Evolutionary conservation across 2,888 invertebrate genomes (phyloP), one percentile per base, ranked within the genome.

Genomic region (Caenorhabditis panamensis): DNA sequence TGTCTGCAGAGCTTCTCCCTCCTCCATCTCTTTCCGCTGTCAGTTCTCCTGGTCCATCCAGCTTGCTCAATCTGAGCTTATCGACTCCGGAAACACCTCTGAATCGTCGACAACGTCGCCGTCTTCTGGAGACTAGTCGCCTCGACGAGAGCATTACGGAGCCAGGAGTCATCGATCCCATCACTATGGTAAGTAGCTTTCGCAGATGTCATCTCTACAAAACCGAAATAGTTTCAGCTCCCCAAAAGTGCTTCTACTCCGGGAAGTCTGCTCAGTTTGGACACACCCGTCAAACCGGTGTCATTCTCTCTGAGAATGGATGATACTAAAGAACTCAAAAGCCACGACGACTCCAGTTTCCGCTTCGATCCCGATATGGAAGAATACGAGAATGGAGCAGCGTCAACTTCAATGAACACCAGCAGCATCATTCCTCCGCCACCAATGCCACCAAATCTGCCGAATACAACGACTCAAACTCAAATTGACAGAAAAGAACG

Each of bases 401-500:
- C 71, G 8, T 26, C 37, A 1, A 36, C 58, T 28, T 36, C 47
- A 13, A 47, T 13, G 31, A 26, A 67, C 47, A 58, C 24, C 13
- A 59, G 47, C 24, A 49, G 58, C 4, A 24, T 28, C 2, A 31
- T 67, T 5, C 56, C 41, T 6, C 61, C 58, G 0, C 79, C 82
- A 3, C 85, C 85, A 8, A 44, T 51, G 26, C 83, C 85, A 47
- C 81, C 85, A 9, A 26, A 67, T 0, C 61, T 81, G 11, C 75
- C 63, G 8, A 75, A 58, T 56, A 53, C 78, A 5, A 78, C 64
- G 2, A n/a, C n/a, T n/a, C 85, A 85, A 49, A 78, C 77, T 2
- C 85, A 85, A 61, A 62, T 85, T n/a, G 85, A 84, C 49, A 67
- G 85, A 49, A 84, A 85, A 36, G 85, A 85, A 41, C 79, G 81